Evolutionary conservation across 1,140 invertebrate genomes (phyloP).

Genomic region (Anthonomus grandis): DNA sequence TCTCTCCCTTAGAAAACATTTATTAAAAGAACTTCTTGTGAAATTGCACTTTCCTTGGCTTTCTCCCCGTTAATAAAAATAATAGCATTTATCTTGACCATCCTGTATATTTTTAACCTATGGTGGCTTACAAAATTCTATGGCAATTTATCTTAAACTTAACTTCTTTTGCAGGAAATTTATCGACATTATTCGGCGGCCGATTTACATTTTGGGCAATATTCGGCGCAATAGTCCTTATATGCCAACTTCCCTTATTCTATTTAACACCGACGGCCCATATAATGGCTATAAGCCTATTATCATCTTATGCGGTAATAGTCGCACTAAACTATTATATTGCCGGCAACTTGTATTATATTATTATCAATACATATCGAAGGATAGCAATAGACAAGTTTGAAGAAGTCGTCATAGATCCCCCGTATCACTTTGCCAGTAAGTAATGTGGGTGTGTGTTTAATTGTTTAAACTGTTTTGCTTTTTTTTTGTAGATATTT

Average conservation of each 20-base stretch:
- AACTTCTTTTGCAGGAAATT: too few species aligned
- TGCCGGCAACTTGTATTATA: slow-evolving; percentile 66
- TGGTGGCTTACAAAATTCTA: too few species aligned
- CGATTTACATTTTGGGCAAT: slow-evolving; percentile 62
- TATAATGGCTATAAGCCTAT: slow-evolving; percentile 59
- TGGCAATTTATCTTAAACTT: too few species aligned
- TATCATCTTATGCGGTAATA: slow-evolving; percentile 63
- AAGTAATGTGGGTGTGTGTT: slow-evolving; percentile 22
- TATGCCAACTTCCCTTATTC: slow-evolving; percentile 53
- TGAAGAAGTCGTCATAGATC: slow-evolving; percentile 57
- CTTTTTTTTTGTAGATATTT: slow-evolving; percentile 53
- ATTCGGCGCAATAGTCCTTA: slow-evolving; percentile 55
- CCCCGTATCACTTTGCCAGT: slow-evolving; percentile 64
- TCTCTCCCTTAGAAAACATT: too few species aligned
- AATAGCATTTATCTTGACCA: too few species aligned
- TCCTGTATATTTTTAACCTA: too few species aligned
- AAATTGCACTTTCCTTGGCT: too few species aligned
- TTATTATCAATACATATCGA: slow-evolving; percentile 64
- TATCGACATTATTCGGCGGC: slow-evolving; percentile 52
- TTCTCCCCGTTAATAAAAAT: too few species aligned
- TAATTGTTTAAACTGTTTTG: background rate
- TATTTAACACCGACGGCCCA: slow-evolving; percentile 56
- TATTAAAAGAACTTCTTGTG: too few species aligned
- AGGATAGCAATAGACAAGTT: slow-evolving; percentile 58
- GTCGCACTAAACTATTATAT: slow-evolving; percentile 62